phyloP scores from a whole-genome alignment of 2,888 invertebrate species.

The Pristionchus entomophagus region DNA sequence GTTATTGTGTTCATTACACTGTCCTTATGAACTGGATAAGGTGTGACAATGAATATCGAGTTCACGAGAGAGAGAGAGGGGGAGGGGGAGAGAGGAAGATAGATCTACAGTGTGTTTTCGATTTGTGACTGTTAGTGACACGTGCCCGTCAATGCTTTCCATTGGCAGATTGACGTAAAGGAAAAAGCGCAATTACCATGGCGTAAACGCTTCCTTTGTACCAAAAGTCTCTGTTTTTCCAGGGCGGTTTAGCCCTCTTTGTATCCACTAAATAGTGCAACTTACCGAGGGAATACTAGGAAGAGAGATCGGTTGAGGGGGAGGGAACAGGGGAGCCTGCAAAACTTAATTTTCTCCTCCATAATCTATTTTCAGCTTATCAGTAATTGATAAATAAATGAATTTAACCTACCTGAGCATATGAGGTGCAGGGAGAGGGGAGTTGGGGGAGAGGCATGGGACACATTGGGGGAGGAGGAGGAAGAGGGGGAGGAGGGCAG shows the following conservation, averaged over 20 bases:
- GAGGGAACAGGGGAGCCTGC: constrained; percentile 12
- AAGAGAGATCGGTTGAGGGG: constrained; percentile 14
- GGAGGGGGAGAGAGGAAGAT: background rate
- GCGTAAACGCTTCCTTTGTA: constrained; percentile 13
- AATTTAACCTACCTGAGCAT: constrained; percentile 50
- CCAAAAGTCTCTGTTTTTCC: background rate
- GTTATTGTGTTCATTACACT: background rate
- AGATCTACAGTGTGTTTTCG: constrained; percentile 37
- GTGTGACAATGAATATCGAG: background rate
- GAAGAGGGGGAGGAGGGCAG: constrained; percentile 70
- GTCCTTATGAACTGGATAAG: background rate
- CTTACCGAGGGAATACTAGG: constrained; percentile 34
- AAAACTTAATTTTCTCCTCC: background rate
- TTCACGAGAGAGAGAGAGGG: background rate
- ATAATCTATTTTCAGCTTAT: background rate
- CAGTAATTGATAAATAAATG: too few relatives aligned
- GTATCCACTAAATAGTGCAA: background rate
- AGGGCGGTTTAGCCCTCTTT: background rate
- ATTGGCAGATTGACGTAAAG: background rate
- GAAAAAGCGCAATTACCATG: background rate
- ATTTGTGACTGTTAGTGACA: constrained; percentile 14
- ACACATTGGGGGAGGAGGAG: constrained; percentile 68
- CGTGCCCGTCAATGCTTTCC: background rate
- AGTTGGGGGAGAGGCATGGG: constrained; percentile 65
- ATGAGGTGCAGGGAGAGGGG: constrained; percentile 55